Base-by-base conservation (phyloP, 2,797 vertebrate genomes). In the Sciurus carolinensis region DNA sequence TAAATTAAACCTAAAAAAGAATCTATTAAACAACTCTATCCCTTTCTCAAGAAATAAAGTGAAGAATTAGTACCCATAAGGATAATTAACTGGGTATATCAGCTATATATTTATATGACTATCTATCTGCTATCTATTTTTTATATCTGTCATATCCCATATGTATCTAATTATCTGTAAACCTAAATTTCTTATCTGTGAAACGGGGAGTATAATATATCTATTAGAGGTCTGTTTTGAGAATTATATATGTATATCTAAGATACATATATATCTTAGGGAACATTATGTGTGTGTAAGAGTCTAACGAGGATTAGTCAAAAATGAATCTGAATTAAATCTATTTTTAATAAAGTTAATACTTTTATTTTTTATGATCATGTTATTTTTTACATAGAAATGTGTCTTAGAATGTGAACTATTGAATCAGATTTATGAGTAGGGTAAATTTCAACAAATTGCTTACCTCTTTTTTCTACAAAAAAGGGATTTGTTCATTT, bases 1-100 rank as follows among this genome's bases (percentile, higher is more conserved):
- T 30, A 94, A 96, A 79, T 97, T 72, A 96, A 82, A 22, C 7
- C 77, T 96, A 87, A 28, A 91, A 86, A 47, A 80, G 8, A 73
- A 28, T 97, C 50, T 90, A 50, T 69, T 94, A 97, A 3, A 13
- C 4, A 97, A 42, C 1, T 39, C 73, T 66, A 42, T 26, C 54
- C 24, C 30, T 95, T 96, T 79, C 44, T 92, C 18, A n/a, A 89
- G 30, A 96, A 95, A 97, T 85, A 79, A n/a, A 93, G 44, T n/a
- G 84, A 85, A 44, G 75, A 85, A 90, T 89, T 47, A 91, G 4
- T 82, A 86, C 44, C 5, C 12, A 64, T 75, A 11, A 83, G 17
- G 14, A 77, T 96, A 97, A 88, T 87, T 71, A 93, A 15, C 1
- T 8, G 90, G 39, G 4, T 9, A 47, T 30, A 33, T 67, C 4